A percentile compares a stretch with the other conserved stretches of the same genome.
phyloP scores from a whole-genome alignment of 2,113 vertebrate species.

The Ophthalmolycus amberensis region DNA sequence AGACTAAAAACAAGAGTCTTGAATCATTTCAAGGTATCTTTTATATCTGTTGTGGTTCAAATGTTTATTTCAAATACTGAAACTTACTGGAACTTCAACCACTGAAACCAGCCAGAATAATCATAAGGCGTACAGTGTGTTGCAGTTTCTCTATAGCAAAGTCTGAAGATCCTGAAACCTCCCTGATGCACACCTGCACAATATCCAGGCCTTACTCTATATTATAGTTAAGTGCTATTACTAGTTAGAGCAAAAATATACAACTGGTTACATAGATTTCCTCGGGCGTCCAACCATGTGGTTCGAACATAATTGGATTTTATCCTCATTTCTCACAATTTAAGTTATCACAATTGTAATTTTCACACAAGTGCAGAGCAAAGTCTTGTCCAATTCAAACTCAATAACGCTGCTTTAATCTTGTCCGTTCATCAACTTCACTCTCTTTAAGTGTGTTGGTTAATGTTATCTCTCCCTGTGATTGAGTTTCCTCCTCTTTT shows the following conservation, averaged over 20 bases:
- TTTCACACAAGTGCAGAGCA: constrained; percentile 79
- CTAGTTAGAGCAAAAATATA: constrained; percentile 72
- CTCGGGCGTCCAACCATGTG: constrained; percentile 53
- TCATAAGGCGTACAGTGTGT: background rate
- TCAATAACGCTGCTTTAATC: constrained; percentile 82
- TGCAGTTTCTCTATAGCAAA: constrained; percentile 1
- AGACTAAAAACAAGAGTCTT: constrained; percentile 28
- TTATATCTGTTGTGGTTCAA: constrained; percentile 42
- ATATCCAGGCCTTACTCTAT: constrained; percentile 48
- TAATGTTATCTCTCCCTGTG: constrained; percentile 92
- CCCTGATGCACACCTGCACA: constrained; percentile 13
- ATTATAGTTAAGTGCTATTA: constrained; percentile 64
- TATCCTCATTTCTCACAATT: constrained; percentile 73
- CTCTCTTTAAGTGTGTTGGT: constrained; percentile 83
- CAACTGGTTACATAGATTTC: constrained; percentile 76
- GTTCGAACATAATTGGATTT: constrained; percentile 76
- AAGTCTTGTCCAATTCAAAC: constrained; percentile 85
- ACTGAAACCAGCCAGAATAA: constrained; percentile 25
- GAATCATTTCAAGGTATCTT: background rate
- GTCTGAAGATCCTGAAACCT: constrained; percentile 20
- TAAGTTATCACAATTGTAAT: constrained; percentile 73
- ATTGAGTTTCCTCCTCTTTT: constrained; percentile 99
- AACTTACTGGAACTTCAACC: constrained; percentile 39
- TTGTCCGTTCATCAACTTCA: constrained; percentile 84
- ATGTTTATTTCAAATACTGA: constrained; percentile 31